Evolutionary conservation across 2,888 invertebrate species (phyloP).

Genomic region (Leptogaster cylindrica): DNA sequence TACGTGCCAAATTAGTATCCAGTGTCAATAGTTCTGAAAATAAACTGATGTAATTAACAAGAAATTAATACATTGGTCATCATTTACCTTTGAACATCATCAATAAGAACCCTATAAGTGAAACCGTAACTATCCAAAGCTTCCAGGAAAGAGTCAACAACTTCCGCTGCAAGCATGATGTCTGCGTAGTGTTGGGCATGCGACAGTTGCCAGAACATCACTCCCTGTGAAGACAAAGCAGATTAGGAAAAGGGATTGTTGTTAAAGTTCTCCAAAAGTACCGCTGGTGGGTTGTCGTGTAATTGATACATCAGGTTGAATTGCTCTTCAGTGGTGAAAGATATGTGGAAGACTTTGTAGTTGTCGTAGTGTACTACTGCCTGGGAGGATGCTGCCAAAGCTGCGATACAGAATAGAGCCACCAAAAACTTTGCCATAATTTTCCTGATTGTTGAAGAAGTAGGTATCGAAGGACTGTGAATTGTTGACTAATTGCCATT

Average conservation of each 20-base stretch:
- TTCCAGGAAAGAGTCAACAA: slow-evolving; percentile 8
- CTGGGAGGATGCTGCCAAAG: background rate
- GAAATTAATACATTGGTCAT: background rate
- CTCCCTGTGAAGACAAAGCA: background rate
- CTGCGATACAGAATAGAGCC: slow-evolving; percentile 8
- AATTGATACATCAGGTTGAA: slow-evolving; percentile 6
- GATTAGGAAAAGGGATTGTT: too few relatives aligned
- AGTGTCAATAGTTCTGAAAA: background rate
- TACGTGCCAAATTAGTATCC: too few relatives aligned
- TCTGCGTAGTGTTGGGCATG: slow-evolving; percentile 34
- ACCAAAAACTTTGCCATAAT: slow-evolving; percentile 19
- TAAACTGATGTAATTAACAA: background rate
- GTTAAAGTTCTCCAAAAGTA: too few relatives aligned
- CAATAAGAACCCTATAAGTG: slow-evolving; percentile 13
- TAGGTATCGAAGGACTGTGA: too few relatives aligned
- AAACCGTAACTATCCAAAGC: background rate
- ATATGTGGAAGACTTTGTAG: slow-evolving; percentile 4
- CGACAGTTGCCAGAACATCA: slow-evolving; percentile 37
- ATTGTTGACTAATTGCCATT: too few relatives aligned
- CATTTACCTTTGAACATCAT: slow-evolving; percentile 2
- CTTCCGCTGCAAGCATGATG: slow-evolving; percentile 25
- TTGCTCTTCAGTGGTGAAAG: slow-evolving; percentile 14
- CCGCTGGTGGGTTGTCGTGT: background rate
- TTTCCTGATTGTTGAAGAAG: too few relatives aligned
- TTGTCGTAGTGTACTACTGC: slow-evolving; percentile 8